A percentile compares a stretch with the other conserved stretches of the same genome.
phyloP scores from a whole-genome alignment of 2,797 vertebrate genomes.

The Thunnus albacares region DNA sequence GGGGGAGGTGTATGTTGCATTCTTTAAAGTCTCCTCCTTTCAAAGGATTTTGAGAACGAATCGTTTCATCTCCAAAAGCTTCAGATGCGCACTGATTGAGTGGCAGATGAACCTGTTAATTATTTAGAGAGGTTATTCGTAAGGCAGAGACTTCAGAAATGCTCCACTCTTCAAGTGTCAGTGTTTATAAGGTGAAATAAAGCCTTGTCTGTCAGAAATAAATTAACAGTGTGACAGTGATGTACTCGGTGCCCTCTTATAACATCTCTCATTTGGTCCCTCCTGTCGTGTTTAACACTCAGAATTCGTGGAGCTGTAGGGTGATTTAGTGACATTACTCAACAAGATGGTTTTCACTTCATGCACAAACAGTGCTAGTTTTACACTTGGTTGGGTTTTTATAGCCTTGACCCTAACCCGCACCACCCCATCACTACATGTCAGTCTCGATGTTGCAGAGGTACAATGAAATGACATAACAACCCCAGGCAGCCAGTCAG shows the following conservation, averaged over 20 bases:
- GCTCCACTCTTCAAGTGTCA: conserved; percentile 69
- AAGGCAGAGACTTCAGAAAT: conserved; percentile 67
- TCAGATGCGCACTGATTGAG: conserved; percentile 72
- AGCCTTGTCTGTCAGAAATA: conserved; percentile 64
- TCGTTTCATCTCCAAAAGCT: conserved; percentile 73
- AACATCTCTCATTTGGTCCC: conserved; percentile 51
- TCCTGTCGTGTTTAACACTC: conserved; percentile 54
- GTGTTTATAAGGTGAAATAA: conserved; percentile 71
- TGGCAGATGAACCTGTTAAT: conserved; percentile 80
- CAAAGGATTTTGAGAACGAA: conserved; percentile 49
- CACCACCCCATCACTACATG: conserved; percentile 61
- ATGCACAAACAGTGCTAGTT: conserved; percentile 64
- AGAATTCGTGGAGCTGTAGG: conserved; percentile 45
- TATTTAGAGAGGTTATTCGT: conserved; percentile 82
- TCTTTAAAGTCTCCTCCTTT: conserved; percentile 69
- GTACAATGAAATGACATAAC: conserved; percentile 71
- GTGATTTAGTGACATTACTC: conserved; percentile 68
- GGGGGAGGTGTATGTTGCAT: conserved; percentile 43
- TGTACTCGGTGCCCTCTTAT: conserved; percentile 47
- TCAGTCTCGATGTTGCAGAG: conserved; percentile 64
- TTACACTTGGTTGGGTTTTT: conserved; percentile 76
- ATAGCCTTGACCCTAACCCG: conserved; percentile 73
- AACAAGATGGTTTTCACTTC: conserved; percentile 71
- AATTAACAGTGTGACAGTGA: conserved; percentile 69
- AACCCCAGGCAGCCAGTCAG: conserved; percentile 68